phyloP scores from a whole-genome alignment of 1,140 invertebrate genomes.

The Zaprionus davidi region DNA sequence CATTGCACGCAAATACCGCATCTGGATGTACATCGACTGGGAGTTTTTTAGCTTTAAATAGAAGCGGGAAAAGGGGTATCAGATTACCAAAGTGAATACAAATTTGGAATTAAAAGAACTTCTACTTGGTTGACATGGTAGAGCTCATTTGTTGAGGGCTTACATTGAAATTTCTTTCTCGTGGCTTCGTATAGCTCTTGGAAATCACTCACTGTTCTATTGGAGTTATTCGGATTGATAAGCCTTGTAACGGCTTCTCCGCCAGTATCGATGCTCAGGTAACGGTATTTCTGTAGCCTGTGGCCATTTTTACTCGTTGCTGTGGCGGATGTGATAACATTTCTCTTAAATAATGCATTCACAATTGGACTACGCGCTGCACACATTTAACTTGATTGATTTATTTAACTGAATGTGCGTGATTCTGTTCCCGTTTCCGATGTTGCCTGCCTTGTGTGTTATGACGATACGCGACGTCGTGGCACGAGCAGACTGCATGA shows the following conservation, averaged over 20 bases:
- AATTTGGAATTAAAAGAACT: constrained; percentile 12
- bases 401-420: constrained; percentile 55
- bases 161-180: constrained; percentile 85
- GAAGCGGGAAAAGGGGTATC: constrained; percentile 59
- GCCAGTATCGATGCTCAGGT: constrained; percentile 33
- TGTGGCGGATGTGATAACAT: constrained; percentile 38
- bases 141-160: constrained; percentile 60
- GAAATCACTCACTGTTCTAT: constrained; percentile 72
- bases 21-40: constrained; percentile 93
- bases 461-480: constrained; percentile 26
- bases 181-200: constrained; percentile 84
- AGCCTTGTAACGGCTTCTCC: constrained; percentile 55
- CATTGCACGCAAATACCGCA: constrained; percentile 98
- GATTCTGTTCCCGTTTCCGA: constrained; percentile 17
- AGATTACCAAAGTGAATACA: constrained; percentile 4
- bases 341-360: constrained; percentile 56
- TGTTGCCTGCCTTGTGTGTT: constrained; percentile 41
- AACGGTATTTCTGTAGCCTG: constrained; percentile 29
- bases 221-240: constrained; percentile 26
- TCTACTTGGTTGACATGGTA: constrained; percentile 5
- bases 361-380: constrained; percentile 58
- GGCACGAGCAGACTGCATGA: constrained; percentile 44
- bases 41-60: constrained; percentile 90
- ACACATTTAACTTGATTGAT: constrained; percentile 67
- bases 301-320: constrained; percentile 15